These are phyloP conservation scores for Eolophus roseicapilla DNA, from an alignment of 2,113 vertebrate genomes.

Conservation along the genomic window DNA sequence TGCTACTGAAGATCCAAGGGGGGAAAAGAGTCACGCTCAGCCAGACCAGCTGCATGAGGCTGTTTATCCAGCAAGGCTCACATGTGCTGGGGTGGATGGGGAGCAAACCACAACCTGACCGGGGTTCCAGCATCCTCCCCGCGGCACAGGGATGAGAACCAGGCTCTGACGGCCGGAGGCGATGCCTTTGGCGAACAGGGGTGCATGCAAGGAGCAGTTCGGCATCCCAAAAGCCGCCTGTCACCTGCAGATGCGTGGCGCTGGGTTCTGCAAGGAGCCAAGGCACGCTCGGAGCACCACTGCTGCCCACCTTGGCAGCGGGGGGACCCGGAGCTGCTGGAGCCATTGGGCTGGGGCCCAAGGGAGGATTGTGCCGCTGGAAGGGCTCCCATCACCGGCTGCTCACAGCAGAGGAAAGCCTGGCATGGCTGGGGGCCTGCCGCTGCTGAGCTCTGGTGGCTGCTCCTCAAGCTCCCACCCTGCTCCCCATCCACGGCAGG, in stretches of 20 bases:
- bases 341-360: neutral
- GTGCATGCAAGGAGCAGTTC: neutral
- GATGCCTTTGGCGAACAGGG: neutral
- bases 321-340: neutral
- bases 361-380: neutral
- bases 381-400: neutral
- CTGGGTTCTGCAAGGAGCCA: neutral
- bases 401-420: neutral
- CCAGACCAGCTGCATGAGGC: neutral
- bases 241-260: accelerated
- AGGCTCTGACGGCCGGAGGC: accelerated
- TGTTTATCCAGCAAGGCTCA: neutral
- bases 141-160: accelerated
- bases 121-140: neutral
- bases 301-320: neutral
- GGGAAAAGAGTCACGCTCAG: neutral
- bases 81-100: accelerated
- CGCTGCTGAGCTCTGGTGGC: accelerated
- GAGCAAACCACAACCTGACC: neutral
- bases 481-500: accelerated
- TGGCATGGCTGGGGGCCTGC: neutral
- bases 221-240: accelerated
- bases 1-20: neutral
- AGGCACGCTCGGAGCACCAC: neutral
- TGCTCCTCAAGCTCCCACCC: neutral